A percentile compares a stretch with the other conserved stretches of the same genome.
Evolutionary conservation across 2,888 invertebrate genomes (phyloP).

Genomic region (Calameuta pallipes): DNA sequence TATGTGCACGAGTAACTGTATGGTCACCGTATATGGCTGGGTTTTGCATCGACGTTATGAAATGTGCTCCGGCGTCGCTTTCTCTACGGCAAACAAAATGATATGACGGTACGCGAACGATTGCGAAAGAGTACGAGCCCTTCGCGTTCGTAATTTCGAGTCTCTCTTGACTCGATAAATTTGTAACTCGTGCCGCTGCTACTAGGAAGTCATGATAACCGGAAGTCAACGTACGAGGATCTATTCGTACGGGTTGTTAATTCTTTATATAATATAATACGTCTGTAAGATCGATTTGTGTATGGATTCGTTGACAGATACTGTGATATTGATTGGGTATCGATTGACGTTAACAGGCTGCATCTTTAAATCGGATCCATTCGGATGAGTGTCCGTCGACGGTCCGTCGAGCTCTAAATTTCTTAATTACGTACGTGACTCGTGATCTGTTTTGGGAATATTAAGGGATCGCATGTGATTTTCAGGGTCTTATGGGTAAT

Average conservation of each 20-base stretch:
- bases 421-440: background rate
- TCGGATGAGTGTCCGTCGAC: background rate
- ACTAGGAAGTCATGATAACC: background rate
- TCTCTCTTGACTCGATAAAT: background rate
- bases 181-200: background rate
- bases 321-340: background rate
- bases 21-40: background rate
- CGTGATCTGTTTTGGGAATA: background rate
- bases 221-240: background rate
- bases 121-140: background rate
- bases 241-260: too few relatives aligned
- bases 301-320: background rate
- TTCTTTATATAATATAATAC: too few relatives aligned
- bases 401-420: background rate
- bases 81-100: conserved; percentile 33
- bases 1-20: background rate
- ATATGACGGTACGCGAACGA: background rate
- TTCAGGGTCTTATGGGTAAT: background rate
- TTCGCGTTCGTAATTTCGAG: background rate
- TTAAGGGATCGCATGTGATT: background rate
- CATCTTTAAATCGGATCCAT: background rate
- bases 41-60: background rate
- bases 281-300: background rate
- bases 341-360: background rate
- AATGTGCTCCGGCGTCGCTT: conserved; percentile 24